Evolutionary conservation across 2,888 invertebrate species (phyloP).

Genomic region (Anorthoa munda): DNA sequence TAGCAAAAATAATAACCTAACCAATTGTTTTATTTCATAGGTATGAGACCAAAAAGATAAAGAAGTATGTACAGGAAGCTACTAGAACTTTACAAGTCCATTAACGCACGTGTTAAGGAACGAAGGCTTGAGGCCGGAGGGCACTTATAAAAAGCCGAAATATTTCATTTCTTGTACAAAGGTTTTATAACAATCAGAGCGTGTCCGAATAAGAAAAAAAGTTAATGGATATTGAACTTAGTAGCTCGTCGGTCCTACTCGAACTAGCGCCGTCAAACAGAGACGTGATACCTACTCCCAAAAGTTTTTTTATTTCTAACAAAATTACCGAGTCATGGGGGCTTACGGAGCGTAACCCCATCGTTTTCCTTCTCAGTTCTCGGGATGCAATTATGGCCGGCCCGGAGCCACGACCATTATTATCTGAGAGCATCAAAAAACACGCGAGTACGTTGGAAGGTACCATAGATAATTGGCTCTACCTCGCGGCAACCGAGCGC

Average conservation of each 20-base stretch:
- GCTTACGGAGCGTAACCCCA: constrained; percentile 83
- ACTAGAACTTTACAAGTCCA: constrained; percentile 29
- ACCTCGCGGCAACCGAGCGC: constrained; percentile 64
- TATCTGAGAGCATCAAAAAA: constrained; percentile 76
- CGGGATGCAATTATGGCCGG: constrained; percentile 86
- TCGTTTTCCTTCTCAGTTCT: constrained; percentile 85
- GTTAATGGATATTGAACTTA: constrained; percentile 80
- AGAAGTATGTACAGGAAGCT: background rate
- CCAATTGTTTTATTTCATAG: background rate
- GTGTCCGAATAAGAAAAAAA: constrained; percentile 80
- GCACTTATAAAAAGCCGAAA: constrained; percentile 63
- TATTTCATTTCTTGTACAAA: constrained; percentile 65
- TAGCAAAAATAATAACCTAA: background rate
- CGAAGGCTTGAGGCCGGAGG: constrained; percentile 53
- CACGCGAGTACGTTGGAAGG: constrained; percentile 58
- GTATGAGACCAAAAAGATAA: background rate
- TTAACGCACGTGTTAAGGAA: constrained; percentile 37
- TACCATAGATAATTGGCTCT: constrained; percentile 74
- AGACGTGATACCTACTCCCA: constrained; percentile 66
- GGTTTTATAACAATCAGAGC: constrained; percentile 67
- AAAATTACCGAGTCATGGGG: constrained; percentile 84
- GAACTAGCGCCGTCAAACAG: constrained; percentile 64
- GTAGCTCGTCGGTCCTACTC: constrained; percentile 71
- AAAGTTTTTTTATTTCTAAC: constrained; percentile 68
- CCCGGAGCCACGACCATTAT: constrained; percentile 73